Conservation (phyloP, 2,797 vertebrate genomes). For the Ataeniobius toweri region DNA sequence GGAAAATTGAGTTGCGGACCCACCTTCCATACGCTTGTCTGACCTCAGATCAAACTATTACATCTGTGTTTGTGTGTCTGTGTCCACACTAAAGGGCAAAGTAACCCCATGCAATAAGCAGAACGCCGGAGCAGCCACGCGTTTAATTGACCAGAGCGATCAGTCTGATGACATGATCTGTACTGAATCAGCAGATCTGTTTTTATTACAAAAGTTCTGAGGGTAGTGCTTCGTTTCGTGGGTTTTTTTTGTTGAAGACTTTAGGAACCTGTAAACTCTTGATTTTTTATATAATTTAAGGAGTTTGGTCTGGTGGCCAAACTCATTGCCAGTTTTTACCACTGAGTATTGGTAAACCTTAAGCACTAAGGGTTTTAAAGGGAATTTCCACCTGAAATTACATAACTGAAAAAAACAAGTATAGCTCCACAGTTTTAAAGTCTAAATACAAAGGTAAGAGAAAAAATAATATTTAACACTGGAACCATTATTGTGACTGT, state of each 20-base stretch:
- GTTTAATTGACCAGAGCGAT: slow-evolving; percentile 1
- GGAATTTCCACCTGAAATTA: too few relatives aligned
- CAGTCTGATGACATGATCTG: slow-evolving; percentile 1
- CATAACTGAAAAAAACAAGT: too few relatives aligned
- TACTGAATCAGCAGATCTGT: slow-evolving; percentile 1
- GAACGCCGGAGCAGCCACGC: not conserved
- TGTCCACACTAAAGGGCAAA: slow-evolving; percentile 7
- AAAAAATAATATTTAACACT: too few relatives aligned
- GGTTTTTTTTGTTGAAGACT: not conserved
- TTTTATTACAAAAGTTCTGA: not conserved
- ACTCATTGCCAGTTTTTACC: too few relatives aligned
- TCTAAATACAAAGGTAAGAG: too few relatives aligned
- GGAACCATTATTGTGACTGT: too few relatives aligned
- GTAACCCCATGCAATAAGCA: not conserved
- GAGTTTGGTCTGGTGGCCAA: too few relatives aligned
- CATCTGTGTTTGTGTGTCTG: slow-evolving; percentile 3
- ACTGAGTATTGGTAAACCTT: too few relatives aligned
- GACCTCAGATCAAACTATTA: slow-evolving; percentile 6
- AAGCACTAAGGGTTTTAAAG: too few relatives aligned
- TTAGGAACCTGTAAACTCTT: not conserved
- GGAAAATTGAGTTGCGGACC: slow-evolving; percentile 1
- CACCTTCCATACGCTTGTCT: slow-evolving; percentile 9
- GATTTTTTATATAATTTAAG: too few relatives aligned
- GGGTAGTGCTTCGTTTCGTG: not conserved
- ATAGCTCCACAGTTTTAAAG: too few relatives aligned